Evolutionary conservation across 2,888 invertebrate species (phyloP).

Genomic region (Mycalesis mineus): DNA sequence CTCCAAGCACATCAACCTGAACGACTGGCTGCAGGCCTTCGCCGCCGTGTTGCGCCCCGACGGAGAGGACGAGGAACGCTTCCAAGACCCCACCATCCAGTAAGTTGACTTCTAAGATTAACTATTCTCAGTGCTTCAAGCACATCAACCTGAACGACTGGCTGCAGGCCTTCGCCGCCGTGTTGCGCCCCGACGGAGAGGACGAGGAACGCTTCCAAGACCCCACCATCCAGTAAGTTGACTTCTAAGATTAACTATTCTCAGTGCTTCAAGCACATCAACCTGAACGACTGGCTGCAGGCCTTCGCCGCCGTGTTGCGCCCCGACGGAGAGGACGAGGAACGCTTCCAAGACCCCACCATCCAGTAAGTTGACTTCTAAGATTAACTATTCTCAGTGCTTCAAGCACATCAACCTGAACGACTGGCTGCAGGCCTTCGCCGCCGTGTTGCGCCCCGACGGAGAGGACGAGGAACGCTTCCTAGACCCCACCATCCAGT

Average conservation of each 20-base stretch:
- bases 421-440: slow-evolving; percentile 92
- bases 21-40: slow-evolving; percentile 93
- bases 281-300: slow-evolving; percentile 95
- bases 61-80: slow-evolving; percentile 67
- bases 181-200: slow-evolving; percentile 76
- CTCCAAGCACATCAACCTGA: slow-evolving; percentile 93
- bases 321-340: slow-evolving; percentile 70
- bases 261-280: slow-evolving; percentile 94
- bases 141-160: slow-evolving; percentile 96
- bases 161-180: slow-evolving; percentile 86
- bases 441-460: slow-evolving; percentile 79
- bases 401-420: slow-evolving; percentile 94
- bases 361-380: slow-evolving; percentile 20
- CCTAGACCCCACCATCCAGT: slow-evolving; percentile 38
- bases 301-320: slow-evolving; percentile 82
- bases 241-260: too few species aligned
- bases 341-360: slow-evolving; percentile 54
- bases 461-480: slow-evolving; percentile 70
- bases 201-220: slow-evolving; percentile 69
- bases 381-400: too few species aligned
- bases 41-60: slow-evolving; percentile 80
- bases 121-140: slow-evolving; percentile 92
- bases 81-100: slow-evolving; percentile 42
- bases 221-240: slow-evolving; percentile 18
- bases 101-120: slow-evolving; percentile 3